phyloP scores from a whole-genome alignment of 2,113 vertebrate species.

The Electrona antarctica region DNA sequence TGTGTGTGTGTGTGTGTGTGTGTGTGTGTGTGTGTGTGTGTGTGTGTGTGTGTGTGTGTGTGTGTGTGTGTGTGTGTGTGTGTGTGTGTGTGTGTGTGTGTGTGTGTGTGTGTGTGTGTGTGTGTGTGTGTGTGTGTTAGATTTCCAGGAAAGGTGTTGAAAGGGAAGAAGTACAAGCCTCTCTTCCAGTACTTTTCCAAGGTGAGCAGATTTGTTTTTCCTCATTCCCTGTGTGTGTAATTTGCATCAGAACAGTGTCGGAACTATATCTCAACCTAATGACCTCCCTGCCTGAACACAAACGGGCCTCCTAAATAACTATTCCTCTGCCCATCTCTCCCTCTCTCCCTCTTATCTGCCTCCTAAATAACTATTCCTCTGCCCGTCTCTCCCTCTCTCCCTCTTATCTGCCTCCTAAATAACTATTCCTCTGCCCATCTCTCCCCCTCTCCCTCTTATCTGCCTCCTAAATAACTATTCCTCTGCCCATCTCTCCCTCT shows the following conservation, averaged over 20 bases:
- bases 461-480: neutral
- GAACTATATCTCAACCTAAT: conserved; percentile 20
- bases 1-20: too few relatives aligned
- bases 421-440: conserved; percentile 11
- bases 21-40: too few relatives aligned
- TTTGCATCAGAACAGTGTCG: conserved; percentile 20
- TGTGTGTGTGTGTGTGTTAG: conserved; percentile 70
- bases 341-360: conserved; percentile 1
- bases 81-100: too few relatives aligned
- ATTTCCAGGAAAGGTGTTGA: conserved; percentile 89
- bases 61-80: too few relatives aligned
- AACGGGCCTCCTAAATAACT: conserved; percentile 1
- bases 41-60: too few relatives aligned
- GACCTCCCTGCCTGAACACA: conserved; percentile 5
- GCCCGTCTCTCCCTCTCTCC: conserved; percentile 16
- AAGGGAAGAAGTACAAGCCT: conserved; percentile 93
- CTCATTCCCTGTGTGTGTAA: neutral
- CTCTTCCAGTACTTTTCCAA: conserved; percentile 93
- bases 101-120: neutral
- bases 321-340: conserved; percentile 11
- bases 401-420: neutral
- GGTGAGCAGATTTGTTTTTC: conserved; percentile 77
- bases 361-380: neutral
- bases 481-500: conserved; percentile 16
- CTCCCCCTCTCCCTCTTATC: conserved; percentile 1